Evolutionary conservation across 2,888 invertebrate species (phyloP).

Genomic region (Abscondita cerata): DNA sequence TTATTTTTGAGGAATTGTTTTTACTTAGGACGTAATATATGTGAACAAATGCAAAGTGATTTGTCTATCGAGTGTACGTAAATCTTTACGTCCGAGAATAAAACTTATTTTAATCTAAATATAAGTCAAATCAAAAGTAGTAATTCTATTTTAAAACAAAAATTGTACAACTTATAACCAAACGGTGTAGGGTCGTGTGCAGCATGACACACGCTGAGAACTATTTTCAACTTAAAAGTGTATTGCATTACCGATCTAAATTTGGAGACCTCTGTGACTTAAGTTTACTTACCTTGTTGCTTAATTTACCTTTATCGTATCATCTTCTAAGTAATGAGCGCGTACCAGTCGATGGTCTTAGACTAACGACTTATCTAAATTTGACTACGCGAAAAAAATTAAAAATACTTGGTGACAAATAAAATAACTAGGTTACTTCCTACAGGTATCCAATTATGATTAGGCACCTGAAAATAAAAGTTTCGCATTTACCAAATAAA

Average conservation of each 20-base stretch:
- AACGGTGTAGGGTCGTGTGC: conserved; percentile 60
- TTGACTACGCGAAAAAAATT: too few relatives aligned
- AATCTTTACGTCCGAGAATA: background rate
- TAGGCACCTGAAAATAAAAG: background rate
- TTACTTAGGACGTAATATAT: too few relatives aligned
- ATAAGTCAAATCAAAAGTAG: conserved; percentile 7
- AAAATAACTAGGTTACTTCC: background rate
- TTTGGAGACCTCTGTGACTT: conserved; percentile 56
- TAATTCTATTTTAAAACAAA: conserved; percentile 15
- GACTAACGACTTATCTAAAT: too few relatives aligned
- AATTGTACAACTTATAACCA: conserved; percentile 6
- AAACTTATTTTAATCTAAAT: conserved; percentile 11
- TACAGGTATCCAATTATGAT: background rate
- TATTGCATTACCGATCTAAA: conserved; percentile 67
- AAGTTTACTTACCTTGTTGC: conserved; percentile 45
- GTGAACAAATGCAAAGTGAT: too few relatives aligned
- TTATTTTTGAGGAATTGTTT: too few relatives aligned
- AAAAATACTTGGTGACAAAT: too few relatives aligned
- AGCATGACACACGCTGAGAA: conserved; percentile 60
- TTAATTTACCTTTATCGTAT: conserved; percentile 1
- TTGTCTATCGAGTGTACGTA: too few relatives aligned
- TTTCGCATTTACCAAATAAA: background rate
- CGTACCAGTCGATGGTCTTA: too few relatives aligned
- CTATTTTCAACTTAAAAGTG: conserved; percentile 65
- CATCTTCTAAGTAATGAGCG: background rate